Evolutionary conservation across 2,888 invertebrate species (phyloP), one percentile per base, ranked within the genome.

Genomic region (Catotricha subobsoleta): DNA sequence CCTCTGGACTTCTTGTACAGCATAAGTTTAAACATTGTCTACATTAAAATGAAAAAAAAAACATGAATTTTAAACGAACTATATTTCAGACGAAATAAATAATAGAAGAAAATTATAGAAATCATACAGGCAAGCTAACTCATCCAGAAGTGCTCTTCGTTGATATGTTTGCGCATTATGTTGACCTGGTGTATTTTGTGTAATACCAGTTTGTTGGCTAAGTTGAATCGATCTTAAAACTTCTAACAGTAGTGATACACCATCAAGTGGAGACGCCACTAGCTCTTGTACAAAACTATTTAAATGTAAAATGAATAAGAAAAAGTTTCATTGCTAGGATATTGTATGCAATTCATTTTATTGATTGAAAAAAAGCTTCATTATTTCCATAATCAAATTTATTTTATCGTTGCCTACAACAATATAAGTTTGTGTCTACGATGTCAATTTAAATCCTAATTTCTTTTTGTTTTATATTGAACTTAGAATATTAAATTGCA

Each of bases 281-380:
- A 92, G 91, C 62, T 92, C 92, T 62, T 88, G 87, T 8, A 92
- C 80, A 59, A 92, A 94, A 61, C 91, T 92, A 67, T 1, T 64
- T 34, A 40, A 33, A n/a, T n/a, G n/a, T n/a, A n/a, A n/a, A n/a
- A n/a, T n/a, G n/a, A n/a, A n/a, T n/a, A n/a, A n/a, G n/a, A n/a
- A n/a, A n/a, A n/a, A n/a, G n/a, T n/a, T n/a, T n/a, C n/a, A n/a
- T n/a, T n/a, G n/a, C n/a, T n/a, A n/a, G n/a, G n/a, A n/a, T n/a
- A n/a, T n/a, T n/a, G n/a, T n/a, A n/a, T n/a, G n/a, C n/a, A n/a
- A n/a, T n/a, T n/a, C n/a, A n/a, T n/a, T n/a, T n/a, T n/a, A n/a
- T n/a, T n/a, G n/a, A n/a, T n/a, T n/a, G n/a, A n/a, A n/a, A n/a
- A n/a, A n/a, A n/a, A n/a, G n/a, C n/a, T n/a, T n/a, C n/a, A n/a